Evolutionary conservation across 2,113 vertebrate genomes (phyloP).

Genomic region (Pollimyrus isidori): DNA sequence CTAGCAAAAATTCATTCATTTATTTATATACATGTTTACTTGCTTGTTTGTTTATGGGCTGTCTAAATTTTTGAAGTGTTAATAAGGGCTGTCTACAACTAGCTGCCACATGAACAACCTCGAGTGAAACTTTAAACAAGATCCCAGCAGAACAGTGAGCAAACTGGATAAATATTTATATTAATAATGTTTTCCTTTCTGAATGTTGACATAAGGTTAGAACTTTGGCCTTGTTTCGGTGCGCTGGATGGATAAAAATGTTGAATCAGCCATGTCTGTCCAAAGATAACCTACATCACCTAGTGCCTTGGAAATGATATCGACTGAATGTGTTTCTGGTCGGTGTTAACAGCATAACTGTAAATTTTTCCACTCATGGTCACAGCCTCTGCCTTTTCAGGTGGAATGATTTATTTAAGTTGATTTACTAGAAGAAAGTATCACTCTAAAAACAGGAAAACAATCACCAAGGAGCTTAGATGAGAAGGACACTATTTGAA

Average conservation of each 20-base stretch:
- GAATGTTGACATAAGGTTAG: background rate
- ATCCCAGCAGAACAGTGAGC: background rate
- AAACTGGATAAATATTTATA: background rate
- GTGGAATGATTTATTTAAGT: background rate
- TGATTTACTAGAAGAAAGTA: background rate
- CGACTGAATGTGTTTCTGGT: background rate
- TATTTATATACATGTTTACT: background rate
- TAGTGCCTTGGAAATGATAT: background rate
- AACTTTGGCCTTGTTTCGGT: background rate
- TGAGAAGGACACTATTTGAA: background rate
- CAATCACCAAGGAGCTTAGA: background rate
- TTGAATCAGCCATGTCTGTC: background rate
- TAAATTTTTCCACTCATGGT: background rate
- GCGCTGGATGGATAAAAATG: background rate
- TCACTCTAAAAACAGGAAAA: background rate
- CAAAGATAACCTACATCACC: background rate
- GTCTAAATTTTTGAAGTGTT: background rate
- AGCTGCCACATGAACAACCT: background rate
- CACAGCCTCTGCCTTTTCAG: background rate
- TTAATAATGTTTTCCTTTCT: background rate
- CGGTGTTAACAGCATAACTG: background rate
- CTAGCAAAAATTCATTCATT: background rate
- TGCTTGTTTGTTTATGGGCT: background rate
- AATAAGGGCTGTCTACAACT: background rate
- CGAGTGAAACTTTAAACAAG: background rate